Evolutionary conservation across 2,113 vertebrate species (phyloP), one percentile per base, ranked within the genome.

Genomic region (Xiphophorus hellerii): DNA sequence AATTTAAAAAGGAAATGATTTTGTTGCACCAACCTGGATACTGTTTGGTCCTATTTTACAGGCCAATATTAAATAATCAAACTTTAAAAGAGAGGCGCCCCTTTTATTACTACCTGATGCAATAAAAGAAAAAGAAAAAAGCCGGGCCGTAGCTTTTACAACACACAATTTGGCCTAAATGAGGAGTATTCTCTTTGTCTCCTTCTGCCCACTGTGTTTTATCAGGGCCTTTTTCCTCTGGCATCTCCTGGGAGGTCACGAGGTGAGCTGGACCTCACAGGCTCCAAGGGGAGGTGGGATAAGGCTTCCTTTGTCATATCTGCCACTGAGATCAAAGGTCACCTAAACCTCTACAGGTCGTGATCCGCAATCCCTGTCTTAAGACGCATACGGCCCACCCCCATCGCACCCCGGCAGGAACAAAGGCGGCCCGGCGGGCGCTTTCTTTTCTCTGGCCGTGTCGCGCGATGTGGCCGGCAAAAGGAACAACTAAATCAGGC

Each of bases 181-280:
- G 44, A 63, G 60, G 51, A 58, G 71, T 80, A 79, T 30, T 67
- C 39, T 62, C 70, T 83, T 75, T 84, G 75, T 68, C 42, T 30
- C 63, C 31, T 51, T 31, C 51, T 62, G 60, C 35, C 37, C 60
- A 35, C 28, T 7, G 65, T 67, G 58, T 82, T 89, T 87, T 90
- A 89, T 88, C 86, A 78, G 71, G 70, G 70, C 44, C 44, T n/a
- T 76, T 88, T 89, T 84, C 83, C 80, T 89, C 83, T 74, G 84
- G 86, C 54, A 10, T 76, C 87, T 89, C 84, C 76, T 81, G 82
- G 74, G 81, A 81, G 90, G 89, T 90, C 83, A 84, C 33, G 39
- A 85, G 79, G 76, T 81, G 85, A 89, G 66, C 73, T 66, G 78
- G 91, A 93, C 91, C 91, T 91, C 91, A 92, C 92, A 92, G 83